Evolutionary conservation across 2,888 invertebrate genomes (phyloP).

Genomic region (Agrotis segetum): DNA sequence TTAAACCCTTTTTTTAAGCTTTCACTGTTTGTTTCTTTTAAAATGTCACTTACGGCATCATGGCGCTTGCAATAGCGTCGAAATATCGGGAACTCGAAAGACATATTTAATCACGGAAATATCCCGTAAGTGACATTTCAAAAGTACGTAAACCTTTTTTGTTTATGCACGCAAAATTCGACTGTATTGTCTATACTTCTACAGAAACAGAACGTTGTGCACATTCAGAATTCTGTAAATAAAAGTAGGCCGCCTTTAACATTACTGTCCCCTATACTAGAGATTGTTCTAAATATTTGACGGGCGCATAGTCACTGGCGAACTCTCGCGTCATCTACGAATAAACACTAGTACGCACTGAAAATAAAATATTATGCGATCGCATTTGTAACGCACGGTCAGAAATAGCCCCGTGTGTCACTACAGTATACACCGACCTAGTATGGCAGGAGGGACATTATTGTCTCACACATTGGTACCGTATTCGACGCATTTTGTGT

Average conservation of each 20-base stretch:
- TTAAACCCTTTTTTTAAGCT: not conserved
- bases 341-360: conserved; percentile 87
- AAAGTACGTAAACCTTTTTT: not conserved
- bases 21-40: too few relatives aligned
- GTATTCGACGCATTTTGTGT: conserved; percentile 38
- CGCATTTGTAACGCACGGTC: conserved; percentile 84
- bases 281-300: conserved; percentile 76
- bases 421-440: conserved; percentile 70
- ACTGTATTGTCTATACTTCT: not conserved
- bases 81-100: too few relatives aligned
- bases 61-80: too few relatives aligned
- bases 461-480: conserved; percentile 51
- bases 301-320: conserved; percentile 67
- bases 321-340: conserved; percentile 79
- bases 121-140: not conserved
- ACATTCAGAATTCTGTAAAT: conserved; percentile 28
- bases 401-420: conserved; percentile 85
- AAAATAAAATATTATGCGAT: conserved; percentile 89
- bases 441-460: conserved; percentile 60
- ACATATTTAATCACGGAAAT: too few relatives aligned
- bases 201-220: not conserved
- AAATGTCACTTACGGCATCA: too few relatives aligned
- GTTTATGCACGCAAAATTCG: not conserved
- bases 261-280: conserved; percentile 56
- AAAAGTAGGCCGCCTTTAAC: conserved; percentile 43